Evolutionary conservation across 2,888 invertebrate species (phyloP).

Genomic region (Dasypogon diadema): DNA sequence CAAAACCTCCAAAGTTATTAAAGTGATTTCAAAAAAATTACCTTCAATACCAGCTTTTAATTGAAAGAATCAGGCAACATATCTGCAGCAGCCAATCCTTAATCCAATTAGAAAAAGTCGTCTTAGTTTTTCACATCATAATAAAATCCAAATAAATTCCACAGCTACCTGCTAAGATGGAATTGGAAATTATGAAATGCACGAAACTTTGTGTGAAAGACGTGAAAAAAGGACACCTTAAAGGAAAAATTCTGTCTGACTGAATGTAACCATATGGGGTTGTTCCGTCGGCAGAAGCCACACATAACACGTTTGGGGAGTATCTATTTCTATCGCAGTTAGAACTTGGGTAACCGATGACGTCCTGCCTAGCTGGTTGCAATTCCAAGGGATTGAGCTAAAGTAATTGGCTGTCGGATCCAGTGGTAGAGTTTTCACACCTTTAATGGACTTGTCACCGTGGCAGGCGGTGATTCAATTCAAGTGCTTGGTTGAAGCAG

Average conservation of each 20-base stretch:
- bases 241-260: slow-evolving; percentile 4
- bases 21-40: no score
- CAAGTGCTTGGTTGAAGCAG: slow-evolving; percentile 5
- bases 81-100: no score
- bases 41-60: no score
- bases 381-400: not conserved
- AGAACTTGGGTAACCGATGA: not conserved
- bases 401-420: slow-evolving; percentile 38
- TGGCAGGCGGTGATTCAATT: slow-evolving; percentile 45
- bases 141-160: no score
- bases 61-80: no score
- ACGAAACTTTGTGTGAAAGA: not conserved
- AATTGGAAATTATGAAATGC: no score
- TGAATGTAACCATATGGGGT: not conserved
- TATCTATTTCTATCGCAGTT: not conserved
- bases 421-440: slow-evolving; percentile 43
- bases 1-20: no score
- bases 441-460: slow-evolving; percentile 46
- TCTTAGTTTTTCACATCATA: no score
- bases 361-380: slow-evolving; percentile 6
- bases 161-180: no score
- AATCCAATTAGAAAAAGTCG: no score
- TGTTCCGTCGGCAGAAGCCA: slow-evolving; percentile 7
- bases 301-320: slow-evolving; percentile 2
- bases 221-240: not conserved